Percentiles rank a stretch among this genome's conserved stretches.
These are phyloP conservation scores for Caenorhabditis virilis DNA, from an alignment of 2,888 invertebrate species.

Conservation along the genomic window DNA sequence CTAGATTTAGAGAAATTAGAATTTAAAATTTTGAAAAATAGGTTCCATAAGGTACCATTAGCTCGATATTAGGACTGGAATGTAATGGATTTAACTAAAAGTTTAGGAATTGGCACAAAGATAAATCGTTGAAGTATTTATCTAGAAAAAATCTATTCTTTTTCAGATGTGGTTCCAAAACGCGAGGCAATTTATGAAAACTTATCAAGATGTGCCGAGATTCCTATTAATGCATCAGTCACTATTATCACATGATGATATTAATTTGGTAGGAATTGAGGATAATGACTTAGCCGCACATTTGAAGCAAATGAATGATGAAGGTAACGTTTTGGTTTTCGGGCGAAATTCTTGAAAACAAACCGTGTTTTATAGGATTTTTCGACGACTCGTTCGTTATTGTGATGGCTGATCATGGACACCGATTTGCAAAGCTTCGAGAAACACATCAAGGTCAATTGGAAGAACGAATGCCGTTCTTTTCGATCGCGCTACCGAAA, in stretches of 20 bases:
- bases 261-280: constrained; percentile 77
- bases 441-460: constrained; percentile 82
- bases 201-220: constrained; percentile 77
- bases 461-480: constrained; percentile 79
- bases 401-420: constrained; percentile 91
- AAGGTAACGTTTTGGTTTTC: too few relatives aligned
- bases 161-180: constrained; percentile 64
- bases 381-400: constrained; percentile 83
- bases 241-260: constrained; percentile 85
- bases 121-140: too few relatives aligned
- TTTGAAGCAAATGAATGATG: constrained; percentile 45
- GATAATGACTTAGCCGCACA: constrained; percentile 57
- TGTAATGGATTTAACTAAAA: too few relatives aligned
- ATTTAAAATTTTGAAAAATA: too few relatives aligned
- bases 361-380: constrained; percentile 70
- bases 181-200: constrained; percentile 73
- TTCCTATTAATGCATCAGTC: constrained; percentile 86
- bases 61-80: too few relatives aligned
- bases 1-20: too few relatives aligned
- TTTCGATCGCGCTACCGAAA: constrained; percentile 70
- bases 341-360: background rate
- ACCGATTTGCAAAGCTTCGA: constrained; percentile 82
- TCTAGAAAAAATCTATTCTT: too few relatives aligned
- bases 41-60: too few relatives aligned
- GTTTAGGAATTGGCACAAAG: too few relatives aligned